Conservation (phyloP, 2,113 vertebrate genomes). For the Triplophysa tibetana region DNA sequence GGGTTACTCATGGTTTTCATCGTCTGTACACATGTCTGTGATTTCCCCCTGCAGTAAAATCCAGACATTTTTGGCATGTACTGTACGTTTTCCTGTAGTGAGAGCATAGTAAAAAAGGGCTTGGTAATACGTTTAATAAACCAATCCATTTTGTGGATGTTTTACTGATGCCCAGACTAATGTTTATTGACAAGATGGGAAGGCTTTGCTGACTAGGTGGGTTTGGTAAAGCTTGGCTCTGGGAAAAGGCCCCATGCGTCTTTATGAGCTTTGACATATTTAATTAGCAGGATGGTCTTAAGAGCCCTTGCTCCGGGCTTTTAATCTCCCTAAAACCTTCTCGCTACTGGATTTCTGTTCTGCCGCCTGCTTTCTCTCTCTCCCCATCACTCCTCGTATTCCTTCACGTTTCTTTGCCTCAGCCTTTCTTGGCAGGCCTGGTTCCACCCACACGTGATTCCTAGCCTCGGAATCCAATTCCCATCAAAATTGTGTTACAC, state of each 20-base stretch:
- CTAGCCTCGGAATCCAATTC: conserved; percentile 47
- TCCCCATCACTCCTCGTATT: conserved; percentile 31
- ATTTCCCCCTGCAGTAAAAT: not conserved
- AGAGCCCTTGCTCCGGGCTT: conserved; percentile 79
- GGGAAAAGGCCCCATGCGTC: conserved; percentile 76
- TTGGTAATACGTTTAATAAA: conserved; percentile 58
- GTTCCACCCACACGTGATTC: conserved; percentile 43
- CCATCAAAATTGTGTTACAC: conserved; percentile 48
- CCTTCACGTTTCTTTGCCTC: conserved; percentile 18
- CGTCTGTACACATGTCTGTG: not conserved
- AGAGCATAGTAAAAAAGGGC: conserved; percentile 21
- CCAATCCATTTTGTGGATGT: conserved; percentile 44
- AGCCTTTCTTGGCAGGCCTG: conserved; percentile 19
- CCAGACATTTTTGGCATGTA: conserved; percentile 33
- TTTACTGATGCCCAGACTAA: conserved; percentile 64
- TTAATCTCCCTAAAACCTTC: conserved; percentile 79
- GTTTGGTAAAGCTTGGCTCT: conserved; percentile 77
- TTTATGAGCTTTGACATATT: conserved; percentile 88
- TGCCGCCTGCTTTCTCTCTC: conserved; percentile 32
- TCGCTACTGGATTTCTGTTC: conserved; percentile 46
- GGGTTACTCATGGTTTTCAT: not conserved
- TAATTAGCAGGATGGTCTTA: conserved; percentile 89
- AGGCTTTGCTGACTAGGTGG: conserved; percentile 80
- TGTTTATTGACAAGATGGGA: conserved; percentile 83
- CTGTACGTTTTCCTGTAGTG: conserved; percentile 41